These are phyloP conservation scores for Drosophila siamana DNA, from an alignment of 2,888 invertebrate species.

Conservation along the genomic window DNA sequence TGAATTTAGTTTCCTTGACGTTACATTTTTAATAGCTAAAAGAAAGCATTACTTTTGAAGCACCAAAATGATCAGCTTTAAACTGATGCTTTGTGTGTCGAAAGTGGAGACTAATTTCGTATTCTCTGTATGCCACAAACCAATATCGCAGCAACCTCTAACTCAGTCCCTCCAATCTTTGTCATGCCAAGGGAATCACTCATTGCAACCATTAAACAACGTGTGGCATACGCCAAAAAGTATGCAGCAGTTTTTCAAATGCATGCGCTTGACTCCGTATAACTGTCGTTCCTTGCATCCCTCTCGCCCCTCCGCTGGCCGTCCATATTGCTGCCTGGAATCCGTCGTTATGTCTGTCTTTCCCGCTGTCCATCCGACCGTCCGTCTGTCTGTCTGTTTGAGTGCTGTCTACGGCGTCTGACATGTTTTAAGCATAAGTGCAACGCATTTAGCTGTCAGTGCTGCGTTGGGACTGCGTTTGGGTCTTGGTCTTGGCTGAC, in stretches of 20 bases:
- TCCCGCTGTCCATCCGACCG: neutral
- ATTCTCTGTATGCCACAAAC: conserved; percentile 8
- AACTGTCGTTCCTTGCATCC: neutral
- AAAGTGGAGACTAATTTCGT: conserved; percentile 8
- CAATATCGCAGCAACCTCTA: neutral
- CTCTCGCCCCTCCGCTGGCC: conserved; percentile 7
- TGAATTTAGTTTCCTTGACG: no score
- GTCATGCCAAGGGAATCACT: conserved; percentile 6
- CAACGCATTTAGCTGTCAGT: conserved; percentile 80
- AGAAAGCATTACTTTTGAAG: no score
- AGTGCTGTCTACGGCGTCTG: conserved; percentile 75
- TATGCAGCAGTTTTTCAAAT: conserved; percentile 42
- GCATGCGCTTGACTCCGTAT: conserved; percentile 15
- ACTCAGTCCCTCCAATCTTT: conserved; percentile 16
- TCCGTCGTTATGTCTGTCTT: conserved; percentile 15
- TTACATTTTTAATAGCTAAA: no score
- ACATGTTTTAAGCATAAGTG: conserved; percentile 80
- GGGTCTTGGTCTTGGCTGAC: conserved; percentile 59
- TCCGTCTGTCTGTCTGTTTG: conserved; percentile 43
- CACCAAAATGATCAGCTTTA: neutral
- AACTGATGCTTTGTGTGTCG: neutral
- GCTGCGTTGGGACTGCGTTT: conserved; percentile 31
- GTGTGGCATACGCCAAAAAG: conserved; percentile 35
- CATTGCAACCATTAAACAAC: conserved; percentile 21
- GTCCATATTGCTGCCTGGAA: conserved; percentile 31